A percentile compares a stretch with the other conserved stretches of the same genome.
Evolutionary conservation across 2,797 vertebrate genomes (phyloP).

Genomic region (Myripristis jacobus): DNA sequence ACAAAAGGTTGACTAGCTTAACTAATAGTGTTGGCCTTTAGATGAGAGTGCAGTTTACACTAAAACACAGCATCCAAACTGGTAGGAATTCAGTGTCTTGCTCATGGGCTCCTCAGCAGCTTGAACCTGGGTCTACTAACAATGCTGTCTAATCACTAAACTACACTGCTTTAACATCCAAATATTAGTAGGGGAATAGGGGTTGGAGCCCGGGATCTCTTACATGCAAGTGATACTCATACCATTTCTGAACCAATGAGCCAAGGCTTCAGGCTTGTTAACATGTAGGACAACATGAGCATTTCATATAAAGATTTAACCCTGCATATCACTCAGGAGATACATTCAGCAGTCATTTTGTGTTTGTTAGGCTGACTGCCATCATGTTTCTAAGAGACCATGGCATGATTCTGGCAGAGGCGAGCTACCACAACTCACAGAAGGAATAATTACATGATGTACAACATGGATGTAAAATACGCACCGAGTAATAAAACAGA

Average conservation of each 20-base stretch:
- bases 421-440: slow-evolving; percentile 10
- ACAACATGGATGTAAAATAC: slow-evolving; percentile 34
- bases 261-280: no score
- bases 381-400: background rate
- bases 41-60: no score
- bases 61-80: no score
- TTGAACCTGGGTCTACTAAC: no score
- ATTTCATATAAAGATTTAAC: no score
- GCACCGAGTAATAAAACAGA: slow-evolving; percentile 30
- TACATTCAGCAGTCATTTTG: background rate
- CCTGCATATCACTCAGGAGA: no score
- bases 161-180: background rate
- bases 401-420: background rate
- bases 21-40: background rate
- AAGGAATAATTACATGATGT: slow-evolving; percentile 6
- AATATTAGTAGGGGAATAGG: background rate
- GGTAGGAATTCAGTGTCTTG: no score
- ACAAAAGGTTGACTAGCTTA: background rate
- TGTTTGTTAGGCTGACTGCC: background rate
- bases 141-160: background rate
- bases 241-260: no score
- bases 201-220: no score
- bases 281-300: no score
- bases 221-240: no score
- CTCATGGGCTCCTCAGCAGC: no score